Evolutionary conservation across 2,113 vertebrate genomes (phyloP).

Genomic region (Stercorarius parasiticus): DNA sequence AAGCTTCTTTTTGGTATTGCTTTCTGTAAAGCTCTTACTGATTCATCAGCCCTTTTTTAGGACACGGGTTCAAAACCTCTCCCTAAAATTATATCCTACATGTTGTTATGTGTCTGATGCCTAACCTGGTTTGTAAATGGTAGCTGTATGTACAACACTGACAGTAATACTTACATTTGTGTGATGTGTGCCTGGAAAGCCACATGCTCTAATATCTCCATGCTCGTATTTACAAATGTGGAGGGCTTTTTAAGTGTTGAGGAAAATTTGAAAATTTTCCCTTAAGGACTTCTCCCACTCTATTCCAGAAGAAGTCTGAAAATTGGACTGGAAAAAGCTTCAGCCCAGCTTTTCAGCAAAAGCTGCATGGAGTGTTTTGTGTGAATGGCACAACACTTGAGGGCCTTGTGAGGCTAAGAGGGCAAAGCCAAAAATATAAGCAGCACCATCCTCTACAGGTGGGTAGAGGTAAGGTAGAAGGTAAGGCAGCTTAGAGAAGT

Average conservation of each 20-base stretch:
- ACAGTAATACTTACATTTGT: neutral
- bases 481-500: neutral
- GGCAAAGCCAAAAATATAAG: neutral
- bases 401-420: neutral
- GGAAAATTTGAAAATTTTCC: neutral
- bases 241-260: neutral
- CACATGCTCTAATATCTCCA: neutral
- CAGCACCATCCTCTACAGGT: neutral
- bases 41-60: neutral
- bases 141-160: fast-evolving
- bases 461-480: neutral
- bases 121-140: neutral
- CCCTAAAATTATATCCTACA: neutral
- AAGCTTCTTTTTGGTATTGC: neutral
- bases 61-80: neutral
- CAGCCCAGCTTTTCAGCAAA: neutral
- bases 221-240: neutral
- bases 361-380: neutral
- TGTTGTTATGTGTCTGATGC: neutral
- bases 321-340: neutral
- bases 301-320: neutral
- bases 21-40: neutral
- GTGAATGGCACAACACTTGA: neutral
- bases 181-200: neutral
- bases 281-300: neutral